phyloP scores from a whole-genome alignment of 2,113 vertebrate genomes.

The Xenopus tropicalis region DNA sequence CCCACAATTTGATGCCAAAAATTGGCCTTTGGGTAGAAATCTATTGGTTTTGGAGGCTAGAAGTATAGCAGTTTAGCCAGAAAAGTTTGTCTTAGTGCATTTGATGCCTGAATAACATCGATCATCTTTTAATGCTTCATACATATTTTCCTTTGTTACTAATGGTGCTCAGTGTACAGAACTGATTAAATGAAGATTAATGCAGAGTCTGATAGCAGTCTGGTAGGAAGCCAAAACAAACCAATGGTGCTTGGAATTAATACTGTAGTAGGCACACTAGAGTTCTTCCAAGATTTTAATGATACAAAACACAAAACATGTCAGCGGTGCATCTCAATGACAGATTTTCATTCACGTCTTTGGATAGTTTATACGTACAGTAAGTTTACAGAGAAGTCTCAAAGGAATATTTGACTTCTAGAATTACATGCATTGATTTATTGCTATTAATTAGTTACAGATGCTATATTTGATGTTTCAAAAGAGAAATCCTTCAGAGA shows the following conservation, averaged over 20 bases:
- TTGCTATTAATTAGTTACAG: not conserved
- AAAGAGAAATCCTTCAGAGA: no score
- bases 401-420: not conserved
- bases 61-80: no score
- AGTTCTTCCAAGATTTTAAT: constrained; percentile 53
- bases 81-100: no score
- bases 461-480: not conserved
- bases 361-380: not conserved
- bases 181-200: constrained; percentile 22
- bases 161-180: not conserved
- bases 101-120: no score
- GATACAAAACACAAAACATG: constrained; percentile 22
- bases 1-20: no score
- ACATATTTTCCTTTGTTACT: not conserved
- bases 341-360: not conserved
- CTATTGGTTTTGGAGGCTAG: no score
- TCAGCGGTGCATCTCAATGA: not conserved
- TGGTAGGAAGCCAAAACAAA: constrained; percentile 49
- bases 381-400: not conserved
- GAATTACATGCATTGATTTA: not conserved
- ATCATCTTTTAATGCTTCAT: not conserved
- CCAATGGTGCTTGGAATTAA: constrained; percentile 48
- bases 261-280: constrained; percentile 15
- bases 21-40: no score
- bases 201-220: constrained; percentile 49